A percentile compares a stretch with the other conserved stretches of the same genome.
Evolutionary conservation across 2,113 vertebrate species (phyloP).

Genomic region (Protomyctophum bolini): DNA sequence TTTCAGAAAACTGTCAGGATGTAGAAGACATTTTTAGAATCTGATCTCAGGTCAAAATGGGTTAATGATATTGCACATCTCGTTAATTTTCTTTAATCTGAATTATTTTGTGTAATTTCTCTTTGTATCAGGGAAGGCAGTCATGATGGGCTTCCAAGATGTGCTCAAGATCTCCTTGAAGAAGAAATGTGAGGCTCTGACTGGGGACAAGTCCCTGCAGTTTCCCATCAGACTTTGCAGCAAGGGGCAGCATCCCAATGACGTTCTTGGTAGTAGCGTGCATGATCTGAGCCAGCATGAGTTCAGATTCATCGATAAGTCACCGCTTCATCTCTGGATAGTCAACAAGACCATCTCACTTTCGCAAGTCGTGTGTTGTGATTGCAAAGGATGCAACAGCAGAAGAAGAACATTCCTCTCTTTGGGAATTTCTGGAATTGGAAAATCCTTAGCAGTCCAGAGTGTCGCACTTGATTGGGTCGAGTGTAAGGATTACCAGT

Average conservation of each 20-base stretch:
- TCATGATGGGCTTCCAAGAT: constrained; percentile 26
- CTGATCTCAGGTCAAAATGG: too few relatives aligned
- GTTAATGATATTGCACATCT: too few relatives aligned
- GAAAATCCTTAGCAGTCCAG: constrained; percentile 53
- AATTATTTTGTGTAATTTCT: too few relatives aligned
- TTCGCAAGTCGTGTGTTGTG: constrained; percentile 15
- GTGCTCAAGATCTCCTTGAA: constrained; percentile 24
- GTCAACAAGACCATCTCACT: background rate
- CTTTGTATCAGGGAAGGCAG: constrained; percentile 25
- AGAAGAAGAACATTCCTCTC: constrained; percentile 36
- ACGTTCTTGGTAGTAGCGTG: background rate
- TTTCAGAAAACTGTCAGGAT: too few relatives aligned
- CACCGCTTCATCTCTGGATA: background rate
- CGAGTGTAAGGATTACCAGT: constrained; percentile 3
- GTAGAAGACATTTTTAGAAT: too few relatives aligned
- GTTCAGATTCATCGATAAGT: constrained; percentile 28
- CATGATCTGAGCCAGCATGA: constrained; percentile 17
- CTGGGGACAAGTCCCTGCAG: accelerated
- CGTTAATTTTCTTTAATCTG: too few relatives aligned
- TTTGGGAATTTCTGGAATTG: constrained; percentile 43
- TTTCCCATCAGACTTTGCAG: constrained; percentile 24
- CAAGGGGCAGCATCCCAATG: accelerated
- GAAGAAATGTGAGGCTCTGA: constrained; percentile 44
- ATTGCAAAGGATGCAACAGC: background rate
- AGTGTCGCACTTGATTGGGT: constrained; percentile 55